Evolutionary conservation across 2,797 vertebrate species (phyloP).

Genomic region (Semaprochilodus insignis): DNA sequence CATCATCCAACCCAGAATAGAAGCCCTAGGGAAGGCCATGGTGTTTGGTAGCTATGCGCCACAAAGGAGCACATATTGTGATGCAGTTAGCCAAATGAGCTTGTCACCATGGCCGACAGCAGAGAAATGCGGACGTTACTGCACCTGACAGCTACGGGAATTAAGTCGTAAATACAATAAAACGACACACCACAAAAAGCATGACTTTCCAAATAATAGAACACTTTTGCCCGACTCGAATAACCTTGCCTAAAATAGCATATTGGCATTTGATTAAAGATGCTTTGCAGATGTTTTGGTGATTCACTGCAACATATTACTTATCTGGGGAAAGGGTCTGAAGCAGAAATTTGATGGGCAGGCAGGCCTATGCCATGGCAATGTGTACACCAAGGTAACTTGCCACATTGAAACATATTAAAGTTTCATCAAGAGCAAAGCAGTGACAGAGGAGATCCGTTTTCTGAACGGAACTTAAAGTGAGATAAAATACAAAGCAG

Average conservation of each 20-base stretch:
- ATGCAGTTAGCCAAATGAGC: slow-evolving; percentile 41
- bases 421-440: background rate
- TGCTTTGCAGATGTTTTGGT: slow-evolving; percentile 15
- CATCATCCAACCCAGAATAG: slow-evolving; percentile 2
- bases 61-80: slow-evolving; percentile 49
- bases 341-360: slow-evolving; percentile 30
- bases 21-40: background rate
- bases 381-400: slow-evolving; percentile 6
- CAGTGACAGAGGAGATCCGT: background rate
- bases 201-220: slow-evolving; percentile 5
- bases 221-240: background rate
- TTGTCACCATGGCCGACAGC: slow-evolving; percentile 3
- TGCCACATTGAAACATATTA: slow-evolving; percentile 11
- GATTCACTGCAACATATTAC: slow-evolving; percentile 3
- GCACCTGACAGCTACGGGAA: slow-evolving; percentile 41
- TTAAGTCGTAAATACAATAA: slow-evolving; percentile 37
- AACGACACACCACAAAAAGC: slow-evolving; percentile 12
- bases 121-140: slow-evolving; percentile 21
- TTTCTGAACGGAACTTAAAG: background rate
- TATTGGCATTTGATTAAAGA: slow-evolving; percentile 24
- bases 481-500: too few relatives aligned
- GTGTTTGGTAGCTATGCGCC: slow-evolving; percentile 31
- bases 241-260: slow-evolving; percentile 6
- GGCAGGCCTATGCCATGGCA: background rate
- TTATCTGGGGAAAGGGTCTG: slow-evolving; percentile 26